Evolutionary conservation across 92 coral and sea anemone genomes (phyloP), one percentile per base, ranked within the genome.

Genomic region (Anthopleura xanthogrammica): DNA sequence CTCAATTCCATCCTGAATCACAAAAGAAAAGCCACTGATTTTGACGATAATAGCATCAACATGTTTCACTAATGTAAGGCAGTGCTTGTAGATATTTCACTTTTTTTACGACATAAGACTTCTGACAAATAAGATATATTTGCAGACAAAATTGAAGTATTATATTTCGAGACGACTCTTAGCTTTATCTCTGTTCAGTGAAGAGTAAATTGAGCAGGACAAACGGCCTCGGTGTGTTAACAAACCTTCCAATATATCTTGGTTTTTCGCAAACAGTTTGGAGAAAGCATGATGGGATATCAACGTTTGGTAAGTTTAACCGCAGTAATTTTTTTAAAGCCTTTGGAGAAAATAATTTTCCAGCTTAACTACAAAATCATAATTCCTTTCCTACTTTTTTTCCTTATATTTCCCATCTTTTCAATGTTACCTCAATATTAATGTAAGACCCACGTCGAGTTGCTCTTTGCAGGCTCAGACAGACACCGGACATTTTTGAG

Each of bases 31-130:
- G 22, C 10, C 41, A 16, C 29, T 75, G 79, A 22, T 48, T 70
- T 56, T 68, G 23, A 20, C 65, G 77, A 66, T 70, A 48, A 81
- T 81, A 81, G 77, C 60, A 41, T 81, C 77, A 81, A 68, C 77
- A 81, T 81, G 77, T 17, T 10, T 13, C 40, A 36, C 36, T 11
- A 36, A 68, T 68, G 29, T 68, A 68, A 68, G 41, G 13, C 16
- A 68, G 74, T 68, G 74, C 74, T 24, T 68, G 74, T 29, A 24
- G 41, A 68, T 24, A 23, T 68, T 22, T 29, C 12, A 12, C 41
- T 20, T 20, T 5, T 5, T 20, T 29, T 68, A 29, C 74, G 20
- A 68, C 74, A 23, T 5, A 1, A 68, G 16, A 68, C 43, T 10
- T 36, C 43, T 29, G 29, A 36, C 12, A 68, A 23, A 13, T 5